These are phyloP conservation scores for Sclerurus mexicanus DNA, from an alignment of 2,113 vertebrate species.

Conservation along the genomic window DNA sequence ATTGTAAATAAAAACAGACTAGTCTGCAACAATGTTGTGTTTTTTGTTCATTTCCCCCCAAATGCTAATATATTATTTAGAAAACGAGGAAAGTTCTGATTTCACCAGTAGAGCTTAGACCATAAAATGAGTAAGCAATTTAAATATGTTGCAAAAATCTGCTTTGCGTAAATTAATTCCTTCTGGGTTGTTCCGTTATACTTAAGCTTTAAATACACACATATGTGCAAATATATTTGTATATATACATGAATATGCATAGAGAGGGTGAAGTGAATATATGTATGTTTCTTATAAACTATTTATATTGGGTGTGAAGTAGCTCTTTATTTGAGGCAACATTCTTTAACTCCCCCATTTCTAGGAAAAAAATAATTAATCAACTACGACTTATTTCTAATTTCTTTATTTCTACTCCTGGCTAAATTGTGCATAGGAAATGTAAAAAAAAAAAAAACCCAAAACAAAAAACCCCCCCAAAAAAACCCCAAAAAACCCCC, in stretches of 20 bases:
- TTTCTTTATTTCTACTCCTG: constrained; percentile 14
- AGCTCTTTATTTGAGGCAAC: not conserved
- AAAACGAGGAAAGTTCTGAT: constrained; percentile 19
- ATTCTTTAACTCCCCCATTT: not conserved
- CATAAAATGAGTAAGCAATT: constrained; percentile 20
- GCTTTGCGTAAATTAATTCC: constrained; percentile 52
- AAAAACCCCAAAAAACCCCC: too few relatives aligned
- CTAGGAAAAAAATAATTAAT: not conserved
- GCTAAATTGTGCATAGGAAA: not conserved
- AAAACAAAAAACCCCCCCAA: too few relatives aligned
- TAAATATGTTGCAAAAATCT: constrained; percentile 32
- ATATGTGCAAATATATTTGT: constrained; percentile 27
- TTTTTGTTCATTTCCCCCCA: constrained; percentile 49
- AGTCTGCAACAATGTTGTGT: constrained; percentile 77
- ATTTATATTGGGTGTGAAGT: not conserved
- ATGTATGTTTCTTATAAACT: constrained; percentile 29
- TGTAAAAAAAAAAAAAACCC: too few relatives aligned
- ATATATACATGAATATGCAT: not conserved
- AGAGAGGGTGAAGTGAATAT: not conserved
- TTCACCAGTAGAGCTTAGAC: not conserved
- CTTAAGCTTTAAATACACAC: constrained; percentile 12
- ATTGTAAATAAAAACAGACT: constrained; percentile 97
- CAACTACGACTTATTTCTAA: not conserved
- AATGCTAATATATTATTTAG: not conserved
- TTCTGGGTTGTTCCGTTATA: constrained; percentile 20